phyloP scores from a whole-genome alignment of 2,113 vertebrate genomes.

The Sapayoa aenigma region DNA sequence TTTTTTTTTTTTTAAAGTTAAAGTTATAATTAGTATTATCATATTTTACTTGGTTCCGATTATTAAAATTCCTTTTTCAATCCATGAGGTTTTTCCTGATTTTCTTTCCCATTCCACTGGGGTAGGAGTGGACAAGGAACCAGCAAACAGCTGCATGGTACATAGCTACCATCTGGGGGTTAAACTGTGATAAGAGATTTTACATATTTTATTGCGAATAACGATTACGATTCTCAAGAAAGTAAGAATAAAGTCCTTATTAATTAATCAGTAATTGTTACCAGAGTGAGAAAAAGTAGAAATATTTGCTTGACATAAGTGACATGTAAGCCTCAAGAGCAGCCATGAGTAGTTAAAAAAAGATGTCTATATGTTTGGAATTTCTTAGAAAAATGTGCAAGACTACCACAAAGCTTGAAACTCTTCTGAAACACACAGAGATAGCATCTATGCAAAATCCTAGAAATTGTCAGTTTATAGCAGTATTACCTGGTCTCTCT shows the following conservation, averaged over 20 bases:
- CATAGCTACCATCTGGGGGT: background rate
- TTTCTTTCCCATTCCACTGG: background rate
- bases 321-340: background rate
- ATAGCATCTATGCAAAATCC: background rate
- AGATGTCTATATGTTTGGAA: accelerated
- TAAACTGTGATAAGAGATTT: background rate
- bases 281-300: background rate
- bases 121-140: accelerated
- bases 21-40: no score
- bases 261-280: background rate
- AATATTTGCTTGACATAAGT: background rate
- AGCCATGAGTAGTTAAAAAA: accelerated
- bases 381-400: background rate
- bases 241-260: background rate
- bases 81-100: accelerated
- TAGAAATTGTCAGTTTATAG: background rate
- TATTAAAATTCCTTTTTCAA: background rate
- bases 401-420: background rate
- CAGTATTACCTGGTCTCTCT: background rate
- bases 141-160: background rate
- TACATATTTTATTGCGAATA: background rate
- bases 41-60: background rate
- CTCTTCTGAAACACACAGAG: background rate
- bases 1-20: background rate
- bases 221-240: background rate